These are phyloP conservation scores for Anguilla rostrata DNA, from an alignment of 2,113 vertebrate species.

Conservation along the genomic window DNA sequence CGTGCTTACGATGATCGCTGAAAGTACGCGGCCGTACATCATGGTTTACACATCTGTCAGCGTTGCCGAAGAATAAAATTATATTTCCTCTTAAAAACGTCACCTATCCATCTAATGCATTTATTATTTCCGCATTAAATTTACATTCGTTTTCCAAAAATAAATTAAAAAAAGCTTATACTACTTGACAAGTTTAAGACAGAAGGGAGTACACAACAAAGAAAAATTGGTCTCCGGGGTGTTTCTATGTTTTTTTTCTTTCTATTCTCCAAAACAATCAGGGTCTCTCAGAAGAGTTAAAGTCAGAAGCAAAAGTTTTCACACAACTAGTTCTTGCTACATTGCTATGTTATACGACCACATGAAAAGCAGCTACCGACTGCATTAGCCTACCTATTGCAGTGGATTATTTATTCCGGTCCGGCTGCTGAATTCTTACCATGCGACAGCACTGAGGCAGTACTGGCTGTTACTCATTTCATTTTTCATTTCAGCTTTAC, in stretches of 20 bases:
- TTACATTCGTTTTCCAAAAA: not conserved
- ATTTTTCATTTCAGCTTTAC: too few species aligned
- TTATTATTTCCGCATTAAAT: not conserved
- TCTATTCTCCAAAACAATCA: conserved; percentile 41
- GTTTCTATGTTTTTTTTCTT: not conserved
- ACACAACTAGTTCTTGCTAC: too few species aligned
- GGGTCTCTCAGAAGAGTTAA: conserved; percentile 42
- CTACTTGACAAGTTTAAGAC: not conserved
- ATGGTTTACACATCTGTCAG: not conserved
- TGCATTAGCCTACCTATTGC: too few species aligned
- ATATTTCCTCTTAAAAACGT: not conserved
- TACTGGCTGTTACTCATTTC: too few species aligned
- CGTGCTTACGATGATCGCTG: not conserved
- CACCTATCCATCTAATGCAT: too few species aligned
- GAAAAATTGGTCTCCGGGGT: conserved; percentile 43
- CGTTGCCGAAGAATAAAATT: not conserved
- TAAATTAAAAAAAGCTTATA: conserved; percentile 37
- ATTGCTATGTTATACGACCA: too few species aligned
- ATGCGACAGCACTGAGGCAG: too few species aligned
- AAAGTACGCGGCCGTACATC: not conserved
- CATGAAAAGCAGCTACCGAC: too few species aligned
- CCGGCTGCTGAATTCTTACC: too few species aligned
- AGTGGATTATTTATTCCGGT: too few species aligned
- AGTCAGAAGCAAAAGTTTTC: too few species aligned
- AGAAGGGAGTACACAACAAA: conserved; percentile 43